phyloP scores from a whole-genome alignment of 2,888 invertebrate species.

The Monochamus alternatus region DNA sequence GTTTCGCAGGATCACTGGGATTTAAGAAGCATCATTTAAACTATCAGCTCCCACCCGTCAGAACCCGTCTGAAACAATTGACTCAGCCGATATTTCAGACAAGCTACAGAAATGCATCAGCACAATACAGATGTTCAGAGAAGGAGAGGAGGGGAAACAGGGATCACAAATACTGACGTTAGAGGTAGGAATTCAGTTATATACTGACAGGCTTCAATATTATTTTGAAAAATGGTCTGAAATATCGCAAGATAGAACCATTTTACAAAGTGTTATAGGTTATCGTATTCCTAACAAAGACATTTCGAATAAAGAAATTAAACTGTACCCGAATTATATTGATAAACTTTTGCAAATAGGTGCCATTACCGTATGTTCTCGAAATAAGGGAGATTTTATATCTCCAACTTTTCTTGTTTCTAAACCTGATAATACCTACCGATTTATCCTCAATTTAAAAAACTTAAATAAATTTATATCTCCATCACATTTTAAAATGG shows the following conservation, averaged over 20 bases:
- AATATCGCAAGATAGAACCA: neutral
- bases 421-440: neutral
- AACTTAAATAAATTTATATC: constrained; percentile 24
- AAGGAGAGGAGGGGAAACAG: neutral
- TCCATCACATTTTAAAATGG: constrained; percentile 36
- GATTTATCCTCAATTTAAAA: constrained; percentile 23
- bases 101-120: neutral
- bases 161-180: neutral
- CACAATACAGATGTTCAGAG: neutral
- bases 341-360: neutral
- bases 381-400: neutral
- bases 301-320: neutral
- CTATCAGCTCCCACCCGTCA: constrained; percentile 9
- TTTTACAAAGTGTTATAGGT: no score
- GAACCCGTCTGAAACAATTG: constrained; percentile 10
- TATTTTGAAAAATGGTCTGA: neutral
- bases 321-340: neutral
- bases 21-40: neutral
- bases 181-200: neutral
- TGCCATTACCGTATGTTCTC: neutral
- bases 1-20: neutral
- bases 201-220: neutral
- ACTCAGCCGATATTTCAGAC: constrained; percentile 8
- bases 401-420: neutral
- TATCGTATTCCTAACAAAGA: no score